Conservation (phyloP, 2,113 vertebrate genomes). For the Campylomormyrus numenius region DNA sequence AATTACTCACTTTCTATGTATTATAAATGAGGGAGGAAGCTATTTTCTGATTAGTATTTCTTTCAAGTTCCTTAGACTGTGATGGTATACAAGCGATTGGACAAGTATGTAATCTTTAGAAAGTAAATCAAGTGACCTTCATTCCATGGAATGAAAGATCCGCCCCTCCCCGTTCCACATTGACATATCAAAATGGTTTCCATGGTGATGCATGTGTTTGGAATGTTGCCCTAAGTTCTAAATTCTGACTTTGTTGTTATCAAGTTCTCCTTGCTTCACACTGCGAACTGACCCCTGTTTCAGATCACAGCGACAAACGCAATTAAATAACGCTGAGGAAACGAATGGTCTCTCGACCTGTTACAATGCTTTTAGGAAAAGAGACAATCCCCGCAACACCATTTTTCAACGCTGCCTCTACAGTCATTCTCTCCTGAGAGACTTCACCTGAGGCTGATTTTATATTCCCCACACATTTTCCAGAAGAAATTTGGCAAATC, state of each 20-base stretch:
- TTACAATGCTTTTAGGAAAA: not conserved
- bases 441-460: not conserved
- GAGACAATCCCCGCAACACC: not conserved
- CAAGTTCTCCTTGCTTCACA: not conserved
- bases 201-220: not conserved
- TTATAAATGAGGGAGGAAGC: constrained; percentile 15
- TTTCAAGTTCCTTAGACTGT: not conserved
- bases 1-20: constrained; percentile 2
- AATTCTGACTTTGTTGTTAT: not conserved
- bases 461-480: not conserved
- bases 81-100: not conserved
- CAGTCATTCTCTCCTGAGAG: not conserved
- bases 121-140: not conserved
- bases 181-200: not conserved
- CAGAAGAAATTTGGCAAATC: not conserved
- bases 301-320: not conserved
- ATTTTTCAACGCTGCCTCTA: not conserved
- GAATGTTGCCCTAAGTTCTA: not conserved
- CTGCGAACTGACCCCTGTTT: not conserved
- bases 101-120: not conserved
- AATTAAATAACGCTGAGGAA: not conserved
- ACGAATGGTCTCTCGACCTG: not conserved
- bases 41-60: not conserved
- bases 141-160: not conserved
- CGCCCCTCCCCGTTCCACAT: not conserved